phyloP scores from a whole-genome alignment of 2,888 invertebrate genomes.

The Cantharis flavilabris region DNA sequence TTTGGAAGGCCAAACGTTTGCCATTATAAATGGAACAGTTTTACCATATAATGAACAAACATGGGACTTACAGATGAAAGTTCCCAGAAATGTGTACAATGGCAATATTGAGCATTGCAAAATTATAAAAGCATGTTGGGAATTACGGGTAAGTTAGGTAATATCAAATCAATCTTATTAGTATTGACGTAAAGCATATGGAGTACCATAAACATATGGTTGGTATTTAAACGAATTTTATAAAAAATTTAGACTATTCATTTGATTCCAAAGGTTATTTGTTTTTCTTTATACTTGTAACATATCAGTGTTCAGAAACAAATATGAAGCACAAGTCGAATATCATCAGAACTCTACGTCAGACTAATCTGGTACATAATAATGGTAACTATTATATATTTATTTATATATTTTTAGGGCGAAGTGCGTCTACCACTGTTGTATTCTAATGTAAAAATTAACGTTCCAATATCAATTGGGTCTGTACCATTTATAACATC shows the following conservation, averaged over 20 bases:
- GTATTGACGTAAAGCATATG: too few species aligned
- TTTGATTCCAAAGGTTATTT: too few species aligned
- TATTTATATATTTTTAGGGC: not conserved
- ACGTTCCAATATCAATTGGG: constrained; percentile 7
- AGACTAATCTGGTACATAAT: too few species aligned
- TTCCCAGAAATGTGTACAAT: constrained; percentile 5
- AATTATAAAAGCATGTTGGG: constrained; percentile 9
- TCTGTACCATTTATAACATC: not conserved
- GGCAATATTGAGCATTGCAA: not conserved
- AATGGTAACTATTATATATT: too few species aligned
- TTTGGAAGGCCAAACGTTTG: not conserved
- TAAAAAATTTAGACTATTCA: too few species aligned
- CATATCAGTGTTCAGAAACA: too few species aligned
- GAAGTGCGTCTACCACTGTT: constrained; percentile 9
- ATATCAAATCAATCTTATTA: not conserved
- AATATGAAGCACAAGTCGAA: too few species aligned
- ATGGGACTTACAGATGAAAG: constrained; percentile 12
- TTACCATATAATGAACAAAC: not conserved
- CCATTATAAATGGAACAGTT: constrained; percentile 3
- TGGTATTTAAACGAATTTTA: too few species aligned
- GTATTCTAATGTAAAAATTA: not conserved
- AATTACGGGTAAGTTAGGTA: constrained; percentile 5
- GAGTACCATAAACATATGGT: too few species aligned
- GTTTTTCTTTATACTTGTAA: too few species aligned
- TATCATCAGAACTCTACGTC: too few species aligned